Conservation (phyloP, 2,113 vertebrate species). For the Urocitellus parryii region DNA sequence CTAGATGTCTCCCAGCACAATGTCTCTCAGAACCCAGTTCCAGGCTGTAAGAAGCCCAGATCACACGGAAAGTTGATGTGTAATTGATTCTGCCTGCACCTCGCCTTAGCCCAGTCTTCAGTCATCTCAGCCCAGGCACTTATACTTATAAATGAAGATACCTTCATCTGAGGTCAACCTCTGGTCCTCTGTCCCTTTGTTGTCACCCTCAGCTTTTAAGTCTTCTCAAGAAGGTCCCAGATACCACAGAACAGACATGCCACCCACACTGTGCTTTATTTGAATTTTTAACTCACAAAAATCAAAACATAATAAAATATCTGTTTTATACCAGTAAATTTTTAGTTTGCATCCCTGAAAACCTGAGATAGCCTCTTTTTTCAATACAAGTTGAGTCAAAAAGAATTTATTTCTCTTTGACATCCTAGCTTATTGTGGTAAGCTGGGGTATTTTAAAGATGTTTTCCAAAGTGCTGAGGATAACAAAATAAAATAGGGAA, state of each 20-base stretch:
- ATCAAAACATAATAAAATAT: background rate
- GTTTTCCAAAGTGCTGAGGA: background rate
- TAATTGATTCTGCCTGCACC: no score
- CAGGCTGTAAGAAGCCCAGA: background rate
- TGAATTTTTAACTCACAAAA: background rate
- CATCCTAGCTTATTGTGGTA: background rate
- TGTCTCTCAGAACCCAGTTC: background rate
- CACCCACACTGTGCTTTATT: background rate
- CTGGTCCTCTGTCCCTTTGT: background rate
- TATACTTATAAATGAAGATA: fast-evolving
- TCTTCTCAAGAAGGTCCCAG: background rate
- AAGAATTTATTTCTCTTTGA: background rate
- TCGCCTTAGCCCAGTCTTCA: fast-evolving
- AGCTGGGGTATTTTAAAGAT: background rate
- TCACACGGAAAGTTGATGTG: fast-evolving
- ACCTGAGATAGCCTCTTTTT: background rate
- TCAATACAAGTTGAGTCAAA: background rate
- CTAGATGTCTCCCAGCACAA: background rate
- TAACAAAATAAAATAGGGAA: background rate
- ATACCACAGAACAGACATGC: background rate
- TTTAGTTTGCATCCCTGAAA: background rate
- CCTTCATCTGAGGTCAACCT: background rate
- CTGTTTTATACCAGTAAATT: background rate
- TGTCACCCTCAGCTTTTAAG: background rate
- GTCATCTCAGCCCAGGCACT: no score